Evolutionary conservation across 2,797 vertebrate species (phyloP), one percentile per base, ranked within the genome.

Genomic region (Semotilus atromaculatus): DNA sequence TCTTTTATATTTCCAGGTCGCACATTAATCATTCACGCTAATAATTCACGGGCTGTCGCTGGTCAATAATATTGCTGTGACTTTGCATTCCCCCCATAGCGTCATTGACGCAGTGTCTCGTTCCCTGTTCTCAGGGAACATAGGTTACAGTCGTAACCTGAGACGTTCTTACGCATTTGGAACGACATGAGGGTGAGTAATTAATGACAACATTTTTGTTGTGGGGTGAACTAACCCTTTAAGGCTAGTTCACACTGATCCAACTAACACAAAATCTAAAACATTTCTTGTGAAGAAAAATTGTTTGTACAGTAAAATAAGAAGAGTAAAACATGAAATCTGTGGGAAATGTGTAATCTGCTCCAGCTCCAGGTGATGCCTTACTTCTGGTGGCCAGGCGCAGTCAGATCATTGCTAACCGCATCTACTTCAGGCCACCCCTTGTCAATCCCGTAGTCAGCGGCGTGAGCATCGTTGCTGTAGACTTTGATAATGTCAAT

Each of bases 401-500:
- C 67, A 97, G 92, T 83, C 95, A 97, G 89, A 96, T 99, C 0
- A 84, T 97, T 13, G 94, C 94, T 76, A 94, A 97, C 91, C 94
- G 89, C 72, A 93, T 99, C 89, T 96, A 96, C 45, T 89, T 92
- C 23, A 94, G 90, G 3, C 94, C 94, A 7, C 96, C 97, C 18
- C 90, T 89, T 83, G 92, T 97, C 64, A 91, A 77, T 79, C 95
- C 97, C 23, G 83, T 97, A 53, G 6, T 96, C 67, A 94, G 95
- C 45, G 97, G 97, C 36, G 94, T 91, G 11, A 91, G 84, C 86
- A 97, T 98, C 34, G 94, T 97, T 60, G 93, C 96, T 14, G 90
- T 99, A 67, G 97, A 98, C 92, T 98, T 98, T 90, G 97, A 99
- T 92, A 94, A 94, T 0, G 0, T 92, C 45, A 96, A 94, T 14